phyloP scores from a whole-genome alignment of 2,888 invertebrate genomes.

The Choreutis nemorana region DNA sequence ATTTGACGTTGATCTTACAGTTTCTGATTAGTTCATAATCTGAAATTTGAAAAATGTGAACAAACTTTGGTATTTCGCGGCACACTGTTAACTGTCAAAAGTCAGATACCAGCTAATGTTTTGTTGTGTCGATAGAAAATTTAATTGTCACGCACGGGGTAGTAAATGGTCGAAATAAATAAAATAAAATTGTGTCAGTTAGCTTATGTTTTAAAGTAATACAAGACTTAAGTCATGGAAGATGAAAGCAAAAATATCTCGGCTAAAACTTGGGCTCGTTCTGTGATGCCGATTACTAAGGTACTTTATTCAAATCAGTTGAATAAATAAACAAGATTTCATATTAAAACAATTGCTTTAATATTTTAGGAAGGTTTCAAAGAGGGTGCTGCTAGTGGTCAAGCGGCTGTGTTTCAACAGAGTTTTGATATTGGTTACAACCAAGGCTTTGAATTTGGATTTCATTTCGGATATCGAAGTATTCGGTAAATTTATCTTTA shows the following conservation, averaged over 20 bases:
- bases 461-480: conserved; percentile 54
- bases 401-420: conserved; percentile 69
- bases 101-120: too few species aligned
- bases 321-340: conserved; percentile 32
- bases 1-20: too few species aligned
- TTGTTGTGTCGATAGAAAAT: too few species aligned
- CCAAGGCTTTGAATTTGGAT: conserved; percentile 70
- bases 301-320: conserved; percentile 11
- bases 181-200: too few species aligned
- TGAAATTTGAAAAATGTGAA: too few species aligned
- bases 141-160: too few species aligned
- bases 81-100: too few species aligned
- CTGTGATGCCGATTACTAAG: conserved; percentile 2
- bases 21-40: too few species aligned
- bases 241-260: conserved; percentile 28
- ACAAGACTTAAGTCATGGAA: conserved; percentile 16
- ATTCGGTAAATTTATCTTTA: conserved; percentile 12
- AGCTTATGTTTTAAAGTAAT: too few species aligned
- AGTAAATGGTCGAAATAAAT: too few species aligned
- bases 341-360: neutral
- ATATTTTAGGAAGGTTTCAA: conserved; percentile 68
- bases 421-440: conserved; percentile 75
- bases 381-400: conserved; percentile 74
- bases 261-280: conserved; percentile 26
- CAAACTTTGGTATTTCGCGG: too few species aligned